Evolutionary conservation across 2,797 vertebrate genomes (phyloP).

Genomic region (Eulemur coronatus): DNA sequence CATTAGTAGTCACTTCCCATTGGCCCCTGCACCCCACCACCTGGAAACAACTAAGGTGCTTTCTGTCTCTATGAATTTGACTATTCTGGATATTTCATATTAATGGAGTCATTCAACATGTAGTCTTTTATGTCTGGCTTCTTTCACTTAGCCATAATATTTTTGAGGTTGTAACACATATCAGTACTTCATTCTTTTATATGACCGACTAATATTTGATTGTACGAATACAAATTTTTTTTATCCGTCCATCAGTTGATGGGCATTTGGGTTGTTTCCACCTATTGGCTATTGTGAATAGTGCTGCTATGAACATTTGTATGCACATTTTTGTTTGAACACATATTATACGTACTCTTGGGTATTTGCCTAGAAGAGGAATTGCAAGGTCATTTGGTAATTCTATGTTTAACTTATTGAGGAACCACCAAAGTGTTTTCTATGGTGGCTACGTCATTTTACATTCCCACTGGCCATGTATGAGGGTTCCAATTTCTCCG

Average conservation of each 20-base stretch:
- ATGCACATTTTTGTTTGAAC: slow-evolving; percentile 15
- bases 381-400: background rate
- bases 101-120: background rate
- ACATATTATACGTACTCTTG: background rate
- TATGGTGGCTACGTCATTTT: background rate
- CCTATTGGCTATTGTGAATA: background rate
- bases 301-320: background rate
- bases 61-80: background rate
- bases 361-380: background rate
- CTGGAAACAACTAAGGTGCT: background rate
- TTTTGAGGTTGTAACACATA: background rate
- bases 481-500: background rate
- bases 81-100: background rate
- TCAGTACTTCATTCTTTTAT: background rate
- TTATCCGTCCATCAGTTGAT: slow-evolving; percentile 16
- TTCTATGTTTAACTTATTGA: slow-evolving; percentile 5
- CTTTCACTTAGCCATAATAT: background rate
- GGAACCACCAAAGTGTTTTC: slow-evolving; percentile 3
- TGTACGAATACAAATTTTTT: background rate
- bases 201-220: slow-evolving; percentile 45
- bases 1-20: background rate
- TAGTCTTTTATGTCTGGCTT: background rate
- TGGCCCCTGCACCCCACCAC: background rate
- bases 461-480: background rate
- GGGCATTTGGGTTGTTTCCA: background rate